phyloP scores from a whole-genome alignment of 2,888 invertebrate species.

The Netelia fuscicornis region DNA sequence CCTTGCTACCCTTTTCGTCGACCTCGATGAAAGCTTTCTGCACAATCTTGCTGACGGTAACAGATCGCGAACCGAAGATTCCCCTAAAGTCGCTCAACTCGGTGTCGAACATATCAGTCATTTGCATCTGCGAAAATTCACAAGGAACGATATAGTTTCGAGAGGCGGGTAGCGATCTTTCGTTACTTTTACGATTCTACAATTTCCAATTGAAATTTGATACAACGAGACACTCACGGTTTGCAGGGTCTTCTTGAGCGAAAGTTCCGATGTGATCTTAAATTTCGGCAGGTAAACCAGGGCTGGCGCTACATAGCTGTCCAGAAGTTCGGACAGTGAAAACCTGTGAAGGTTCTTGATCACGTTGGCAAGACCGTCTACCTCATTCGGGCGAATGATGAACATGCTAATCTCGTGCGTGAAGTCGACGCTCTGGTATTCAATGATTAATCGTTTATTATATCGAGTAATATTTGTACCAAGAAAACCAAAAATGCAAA shows the following conservation, averaged over 20 bases:
- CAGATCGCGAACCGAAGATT: constrained; percentile 86
- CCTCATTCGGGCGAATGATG: constrained; percentile 89
- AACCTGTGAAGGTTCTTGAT: constrained; percentile 87
- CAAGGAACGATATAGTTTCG: neutral
- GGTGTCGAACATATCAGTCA: constrained; percentile 88
- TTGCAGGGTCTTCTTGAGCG: constrained; percentile 88
- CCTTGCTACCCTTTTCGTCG: constrained; percentile 95
- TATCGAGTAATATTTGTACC: neutral
- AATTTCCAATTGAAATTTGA: constrained; percentile 23
- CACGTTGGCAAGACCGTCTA: constrained; percentile 88
- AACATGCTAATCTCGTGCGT: constrained; percentile 90
- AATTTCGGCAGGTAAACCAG: constrained; percentile 90
- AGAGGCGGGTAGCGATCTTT: no score
- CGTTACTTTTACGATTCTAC: neutral
- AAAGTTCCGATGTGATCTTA: constrained; percentile 90
- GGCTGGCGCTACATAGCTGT: constrained; percentile 85
- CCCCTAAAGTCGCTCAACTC: constrained; percentile 88
- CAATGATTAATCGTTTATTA: neutral
- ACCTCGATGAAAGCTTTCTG: constrained; percentile 95
- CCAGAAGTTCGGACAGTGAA: constrained; percentile 85
- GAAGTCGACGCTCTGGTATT: neutral
- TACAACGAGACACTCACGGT: constrained; percentile 86
- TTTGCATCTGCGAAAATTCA: constrained; percentile 88
- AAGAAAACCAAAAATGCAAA: no score
- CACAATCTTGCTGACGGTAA: constrained; percentile 90